Base-by-base conservation (phyloP, 2,797 vertebrate genomes). In the Crocodylus rhombifer region DNA sequence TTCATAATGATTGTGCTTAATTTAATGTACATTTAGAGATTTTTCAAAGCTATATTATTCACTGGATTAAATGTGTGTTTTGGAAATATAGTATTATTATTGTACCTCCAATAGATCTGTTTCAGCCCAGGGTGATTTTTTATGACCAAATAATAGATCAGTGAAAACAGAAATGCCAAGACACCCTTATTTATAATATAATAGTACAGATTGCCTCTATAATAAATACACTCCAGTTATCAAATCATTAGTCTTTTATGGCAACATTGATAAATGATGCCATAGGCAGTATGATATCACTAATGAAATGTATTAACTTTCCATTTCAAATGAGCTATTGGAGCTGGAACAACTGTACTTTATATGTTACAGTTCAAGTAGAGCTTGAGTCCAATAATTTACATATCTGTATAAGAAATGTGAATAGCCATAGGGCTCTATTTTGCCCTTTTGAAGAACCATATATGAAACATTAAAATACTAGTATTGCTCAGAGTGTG, bases 211-310 rank as follows among this genome's bases (percentile, higher is more conserved):
- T 96, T 97, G 89, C 80, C 89, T 77, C 83, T 91, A 82, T 98
- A 97, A 98, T 97, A 98, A 98, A 98, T 98, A 97, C 81, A 95
- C 92, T 88, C 94, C 91, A 55, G 85, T 97, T 97, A 97, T 94
- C 93, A 96, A 94, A 95, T 96, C 96, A 94, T 98, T 96, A 97
- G 94, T 97, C 97, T 97, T 87, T 95, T 83, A 94, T 84, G 82
- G 80, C 92, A 94, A 93, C 91, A 55, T 69, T 97, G 97, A 98
- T 94, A 97, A 93, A 93, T 93, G 85, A 95, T 97, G 93, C 93
- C 89, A 95, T n/a, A 88, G 95, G 92, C 94, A 93, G 82, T 84
- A 80, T 79, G 88, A 89, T 97, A 96, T 96, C 94, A 93, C 86
- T 95, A 97, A 95, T 95, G 63, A 94, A 96, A 97, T 93, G 95